These are phyloP conservation scores for Nemotelus pantherinus DNA, from an alignment of 2,888 invertebrate species.

Conservation along the genomic window DNA sequence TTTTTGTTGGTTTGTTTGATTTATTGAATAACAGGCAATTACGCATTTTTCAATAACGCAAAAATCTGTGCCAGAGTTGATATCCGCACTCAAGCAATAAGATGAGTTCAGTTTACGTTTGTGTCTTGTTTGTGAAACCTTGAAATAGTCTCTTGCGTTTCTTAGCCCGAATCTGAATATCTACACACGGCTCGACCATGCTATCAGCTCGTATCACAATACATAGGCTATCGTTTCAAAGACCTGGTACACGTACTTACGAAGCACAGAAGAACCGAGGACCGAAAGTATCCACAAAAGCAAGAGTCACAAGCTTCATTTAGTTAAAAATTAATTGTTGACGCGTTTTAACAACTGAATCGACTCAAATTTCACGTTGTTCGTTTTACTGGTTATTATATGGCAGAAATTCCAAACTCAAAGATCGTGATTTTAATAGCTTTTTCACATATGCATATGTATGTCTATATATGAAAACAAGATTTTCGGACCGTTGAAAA, in stretches of 20 bases:
- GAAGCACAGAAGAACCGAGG: neutral
- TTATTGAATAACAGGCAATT: too few species aligned
- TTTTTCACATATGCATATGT: neutral
- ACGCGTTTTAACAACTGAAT: conserved; percentile 24
- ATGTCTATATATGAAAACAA: neutral
- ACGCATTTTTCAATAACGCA: too few species aligned
- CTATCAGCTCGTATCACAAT: too few species aligned
- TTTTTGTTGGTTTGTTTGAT: too few species aligned
- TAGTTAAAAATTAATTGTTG: conserved; percentile 29
- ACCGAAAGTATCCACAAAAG: neutral
- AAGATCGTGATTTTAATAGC: neutral
- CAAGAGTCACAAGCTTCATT: conserved; percentile 25
- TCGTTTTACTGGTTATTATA: neutral
- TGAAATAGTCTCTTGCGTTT: too few species aligned
- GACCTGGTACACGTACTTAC: neutral
- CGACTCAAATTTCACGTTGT: conserved; percentile 26
- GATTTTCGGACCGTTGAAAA: conserved; percentile 12
- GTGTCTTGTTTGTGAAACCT: too few species aligned
- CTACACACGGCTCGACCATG: too few species aligned
- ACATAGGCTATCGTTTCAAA: too few species aligned
- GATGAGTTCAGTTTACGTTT: too few species aligned
- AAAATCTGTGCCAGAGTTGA: too few species aligned
- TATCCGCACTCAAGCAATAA: too few species aligned
- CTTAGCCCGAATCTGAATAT: too few species aligned
- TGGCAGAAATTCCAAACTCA: neutral